Evolutionary conservation across 53 echinoderm and acorn worm species (phyloP).

Genomic region (Henricia sp.): DNA sequence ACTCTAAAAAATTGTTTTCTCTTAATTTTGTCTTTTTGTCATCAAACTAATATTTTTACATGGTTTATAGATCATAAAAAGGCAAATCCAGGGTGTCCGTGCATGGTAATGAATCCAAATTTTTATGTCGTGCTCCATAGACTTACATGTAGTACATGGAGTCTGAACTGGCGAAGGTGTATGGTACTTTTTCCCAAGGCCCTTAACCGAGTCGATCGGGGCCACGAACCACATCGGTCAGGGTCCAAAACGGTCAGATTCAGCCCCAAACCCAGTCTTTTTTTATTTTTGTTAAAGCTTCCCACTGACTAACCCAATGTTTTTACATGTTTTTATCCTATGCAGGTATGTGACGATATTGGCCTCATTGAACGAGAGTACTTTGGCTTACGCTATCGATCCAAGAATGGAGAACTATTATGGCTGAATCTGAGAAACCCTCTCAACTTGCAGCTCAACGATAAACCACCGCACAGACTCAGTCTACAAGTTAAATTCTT

Average conservation of each 20-base stretch:
- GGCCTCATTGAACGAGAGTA: slow-evolving; percentile 90
- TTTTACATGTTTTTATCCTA: neutral
- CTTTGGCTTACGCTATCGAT: slow-evolving; percentile 93
- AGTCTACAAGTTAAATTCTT: slow-evolving; percentile 99
- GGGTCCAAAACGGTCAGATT: neutral
- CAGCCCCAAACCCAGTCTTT: neutral
- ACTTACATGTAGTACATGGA: too few relatives aligned
- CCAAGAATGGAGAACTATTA: slow-evolving; percentile 87
- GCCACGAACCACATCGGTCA: too few relatives aligned
- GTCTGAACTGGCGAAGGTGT: too few relatives aligned
- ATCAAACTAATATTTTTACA: too few relatives aligned
- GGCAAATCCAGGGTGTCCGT: too few relatives aligned
- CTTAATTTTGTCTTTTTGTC: too few relatives aligned
- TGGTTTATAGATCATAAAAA: too few relatives aligned
- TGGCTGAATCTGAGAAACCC: slow-evolving; percentile 97
- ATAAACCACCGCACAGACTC: slow-evolving; percentile 87
- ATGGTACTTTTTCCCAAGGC: too few relatives aligned
- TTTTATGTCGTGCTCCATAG: too few relatives aligned
- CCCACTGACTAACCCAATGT: neutral
- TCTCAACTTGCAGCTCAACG: slow-evolving; percentile 80
- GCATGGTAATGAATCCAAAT: too few relatives aligned
- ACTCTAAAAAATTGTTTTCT: too few relatives aligned
- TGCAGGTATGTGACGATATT: slow-evolving; percentile 95
- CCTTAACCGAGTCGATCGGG: too few relatives aligned
- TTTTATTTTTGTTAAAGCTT: neutral